These are phyloP conservation scores for Bucorvus abyssinicus DNA, from an alignment of 2,797 vertebrate species.

Conservation along the genomic window DNA sequence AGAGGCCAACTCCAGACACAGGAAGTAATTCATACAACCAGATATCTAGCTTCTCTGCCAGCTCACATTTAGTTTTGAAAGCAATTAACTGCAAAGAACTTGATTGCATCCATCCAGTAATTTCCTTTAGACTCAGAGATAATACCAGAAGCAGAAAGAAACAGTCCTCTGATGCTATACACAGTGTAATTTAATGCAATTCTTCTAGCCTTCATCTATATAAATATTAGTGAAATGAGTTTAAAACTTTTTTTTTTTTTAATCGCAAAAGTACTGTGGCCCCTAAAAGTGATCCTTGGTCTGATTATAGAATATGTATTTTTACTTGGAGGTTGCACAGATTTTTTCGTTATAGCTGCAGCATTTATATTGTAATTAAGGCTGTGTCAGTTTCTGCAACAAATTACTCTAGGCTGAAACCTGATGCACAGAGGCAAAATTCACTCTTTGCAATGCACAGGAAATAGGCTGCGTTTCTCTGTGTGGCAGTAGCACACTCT, in stretches of 20 bases:
- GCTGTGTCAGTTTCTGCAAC: background rate
- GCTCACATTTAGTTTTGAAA: slow-evolving; percentile 35
- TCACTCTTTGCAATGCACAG: background rate
- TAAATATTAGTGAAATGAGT: background rate
- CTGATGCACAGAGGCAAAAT: background rate
- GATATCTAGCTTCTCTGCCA: slow-evolving; percentile 24
- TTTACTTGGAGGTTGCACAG: background rate
- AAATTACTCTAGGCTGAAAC: background rate
- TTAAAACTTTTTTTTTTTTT: background rate
- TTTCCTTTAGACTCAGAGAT: slow-evolving; percentile 35
- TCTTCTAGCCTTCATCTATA: background rate
- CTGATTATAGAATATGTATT: background rate
- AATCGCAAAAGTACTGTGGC: background rate
- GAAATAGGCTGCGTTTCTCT: background rate
- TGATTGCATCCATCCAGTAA: slow-evolving; percentile 40
- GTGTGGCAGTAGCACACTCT: background rate
- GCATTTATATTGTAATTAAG: background rate
- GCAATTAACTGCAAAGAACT: slow-evolving; percentile 46
- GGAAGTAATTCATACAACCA: background rate
- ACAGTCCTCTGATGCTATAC: background rate
- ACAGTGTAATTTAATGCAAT: background rate
- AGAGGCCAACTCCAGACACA: background rate
- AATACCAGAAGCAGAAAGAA: slow-evolving; percentile 32
- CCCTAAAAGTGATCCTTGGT: background rate
- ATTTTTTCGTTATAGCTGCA: background rate